phyloP scores from a whole-genome alignment of 2,888 invertebrate genomes.

The Uropetala carovei region DNA sequence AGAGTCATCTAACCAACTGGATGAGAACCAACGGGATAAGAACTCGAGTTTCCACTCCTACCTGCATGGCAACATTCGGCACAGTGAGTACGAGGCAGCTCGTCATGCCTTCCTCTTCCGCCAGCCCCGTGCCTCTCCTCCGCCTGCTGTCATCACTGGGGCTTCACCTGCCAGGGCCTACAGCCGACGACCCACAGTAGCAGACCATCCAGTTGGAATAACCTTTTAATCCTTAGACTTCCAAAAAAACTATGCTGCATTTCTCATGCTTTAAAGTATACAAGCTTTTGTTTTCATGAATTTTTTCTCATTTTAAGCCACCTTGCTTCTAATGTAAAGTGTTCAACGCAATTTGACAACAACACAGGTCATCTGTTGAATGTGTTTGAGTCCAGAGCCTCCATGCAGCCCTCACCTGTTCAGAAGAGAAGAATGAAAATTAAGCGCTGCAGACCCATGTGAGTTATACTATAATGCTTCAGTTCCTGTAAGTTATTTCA shows the following conservation, averaged over 20 bases:
- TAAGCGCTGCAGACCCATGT: constrained; percentile 66
- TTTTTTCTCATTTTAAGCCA: constrained; percentile 23
- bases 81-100: constrained; percentile 68
- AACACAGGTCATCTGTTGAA: constrained; percentile 68
- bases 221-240: constrained; percentile 51
- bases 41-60: constrained; percentile 66
- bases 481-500: too few relatives aligned
- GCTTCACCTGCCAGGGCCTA: constrained; percentile 60
- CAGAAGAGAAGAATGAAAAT: constrained; percentile 66
- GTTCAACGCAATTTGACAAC: constrained; percentile 45
- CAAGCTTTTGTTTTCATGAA: constrained; percentile 15
- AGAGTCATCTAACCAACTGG: constrained; percentile 66
- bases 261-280: constrained; percentile 53
- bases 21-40: constrained; percentile 65
- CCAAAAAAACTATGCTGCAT: constrained; percentile 17
- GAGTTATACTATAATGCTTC: constrained; percentile 53
- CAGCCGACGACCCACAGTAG: constrained; percentile 27
- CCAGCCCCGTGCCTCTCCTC: constrained; percentile 53
- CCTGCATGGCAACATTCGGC: constrained; percentile 68
- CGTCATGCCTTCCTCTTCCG: constrained; percentile 58
- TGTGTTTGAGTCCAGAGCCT: constrained; percentile 68
- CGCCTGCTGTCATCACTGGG: constrained; percentile 54
- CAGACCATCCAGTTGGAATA: constrained; percentile 51
- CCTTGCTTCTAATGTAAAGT: constrained; percentile 48
- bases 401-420: constrained; percentile 67